Conservation (phyloP, 2,797 vertebrate species). For the Buceros bicornis region DNA sequence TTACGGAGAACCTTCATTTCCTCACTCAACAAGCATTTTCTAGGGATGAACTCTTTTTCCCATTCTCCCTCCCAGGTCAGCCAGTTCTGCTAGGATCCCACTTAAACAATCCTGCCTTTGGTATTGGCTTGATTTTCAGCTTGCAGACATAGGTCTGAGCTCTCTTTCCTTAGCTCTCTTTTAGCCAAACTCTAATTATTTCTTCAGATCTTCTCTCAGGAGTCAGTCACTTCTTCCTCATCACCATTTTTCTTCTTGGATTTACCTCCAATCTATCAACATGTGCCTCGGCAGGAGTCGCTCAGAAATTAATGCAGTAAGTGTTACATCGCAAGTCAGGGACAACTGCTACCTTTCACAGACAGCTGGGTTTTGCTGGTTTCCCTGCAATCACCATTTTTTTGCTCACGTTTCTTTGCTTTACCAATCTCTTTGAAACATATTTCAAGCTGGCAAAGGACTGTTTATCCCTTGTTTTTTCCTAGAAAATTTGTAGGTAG, state of each 20-base stretch:
- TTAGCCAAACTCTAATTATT: not conserved
- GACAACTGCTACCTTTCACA: not conserved
- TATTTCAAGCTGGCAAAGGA: not conserved
- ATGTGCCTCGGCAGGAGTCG: not conserved
- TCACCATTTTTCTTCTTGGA: not conserved
- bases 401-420: not conserved
- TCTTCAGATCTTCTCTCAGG: not conserved
- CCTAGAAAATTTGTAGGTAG: not conserved
- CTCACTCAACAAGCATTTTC: not conserved
- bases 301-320: not conserved
- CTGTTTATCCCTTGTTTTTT: not conserved
- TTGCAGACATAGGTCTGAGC: not conserved
- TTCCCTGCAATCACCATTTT: not conserved
- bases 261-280: not conserved
- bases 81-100: not conserved
- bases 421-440: constrained; percentile 16
- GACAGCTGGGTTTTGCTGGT: not conserved
- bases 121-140: not conserved
- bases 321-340: not conserved
- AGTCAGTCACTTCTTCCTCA: not conserved
- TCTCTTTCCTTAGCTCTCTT: not conserved
- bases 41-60: not conserved
- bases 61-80: not conserved
- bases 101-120: not conserved
- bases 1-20: not conserved